Conservation (phyloP, 2,888 invertebrate species). For the Erynnis tages region DNA sequence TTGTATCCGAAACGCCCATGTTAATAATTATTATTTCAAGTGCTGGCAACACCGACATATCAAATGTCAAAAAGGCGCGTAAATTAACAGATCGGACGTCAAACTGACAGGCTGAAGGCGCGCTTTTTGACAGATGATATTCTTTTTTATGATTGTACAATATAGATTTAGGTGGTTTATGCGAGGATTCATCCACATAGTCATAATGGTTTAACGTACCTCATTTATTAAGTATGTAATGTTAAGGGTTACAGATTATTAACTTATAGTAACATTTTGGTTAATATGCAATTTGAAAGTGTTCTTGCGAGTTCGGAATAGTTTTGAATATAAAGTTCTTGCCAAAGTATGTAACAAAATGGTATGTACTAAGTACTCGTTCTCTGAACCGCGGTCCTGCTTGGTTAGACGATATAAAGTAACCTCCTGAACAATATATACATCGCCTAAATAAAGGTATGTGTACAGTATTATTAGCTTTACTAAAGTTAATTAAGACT, state of each 20-base stretch:
- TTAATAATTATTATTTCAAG: slow-evolving; percentile 68
- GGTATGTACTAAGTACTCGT: slow-evolving; percentile 24
- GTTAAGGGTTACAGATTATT: slow-evolving; percentile 64
- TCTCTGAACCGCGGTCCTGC: slow-evolving; percentile 16
- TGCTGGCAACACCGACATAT: slow-evolving; percentile 37
- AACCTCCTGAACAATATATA: slow-evolving; percentile 34
- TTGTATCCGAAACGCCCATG: slow-evolving; percentile 66
- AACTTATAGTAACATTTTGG: slow-evolving; percentile 51
- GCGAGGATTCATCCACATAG: slow-evolving; percentile 59
- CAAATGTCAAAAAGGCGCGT: slow-evolving; percentile 36
- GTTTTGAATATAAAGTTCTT: slow-evolving; percentile 46
- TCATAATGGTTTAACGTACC: slow-evolving; percentile 79
- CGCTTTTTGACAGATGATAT: slow-evolving; percentile 39
- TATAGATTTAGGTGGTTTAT: slow-evolving; percentile 47
- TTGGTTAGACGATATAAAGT: slow-evolving; percentile 20
- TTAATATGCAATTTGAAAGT: slow-evolving; percentile 9
- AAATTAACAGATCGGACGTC: background rate
- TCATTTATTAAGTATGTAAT: slow-evolving; percentile 68
- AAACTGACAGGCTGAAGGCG: slow-evolving; percentile 11
- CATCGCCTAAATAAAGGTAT: slow-evolving; percentile 65
- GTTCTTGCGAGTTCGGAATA: slow-evolving; percentile 12
- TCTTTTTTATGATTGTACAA: slow-evolving; percentile 42
- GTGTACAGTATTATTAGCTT: slow-evolving; percentile 81
- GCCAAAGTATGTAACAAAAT: slow-evolving; percentile 57
- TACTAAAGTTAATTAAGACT: slow-evolving; percentile 62